Evolutionary conservation across 2,888 invertebrate genomes (phyloP).

Genomic region (Diadromus collaris): DNA sequence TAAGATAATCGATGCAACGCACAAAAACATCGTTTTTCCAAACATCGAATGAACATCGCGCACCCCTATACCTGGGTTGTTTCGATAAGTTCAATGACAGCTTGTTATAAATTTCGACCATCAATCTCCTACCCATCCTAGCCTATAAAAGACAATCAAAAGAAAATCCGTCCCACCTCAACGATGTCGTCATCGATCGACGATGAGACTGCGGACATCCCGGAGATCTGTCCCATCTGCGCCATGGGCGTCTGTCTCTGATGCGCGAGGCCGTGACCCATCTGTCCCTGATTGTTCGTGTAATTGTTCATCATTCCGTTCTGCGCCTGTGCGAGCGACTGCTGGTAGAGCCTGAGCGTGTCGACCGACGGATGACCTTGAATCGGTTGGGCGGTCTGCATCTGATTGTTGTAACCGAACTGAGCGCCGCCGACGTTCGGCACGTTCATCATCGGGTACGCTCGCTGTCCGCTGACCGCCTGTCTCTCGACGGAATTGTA

Average conservation of each 20-base stretch:
- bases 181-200: slow-evolving; percentile 59
- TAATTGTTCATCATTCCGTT: slow-evolving; percentile 55
- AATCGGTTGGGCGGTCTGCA: slow-evolving; percentile 31
- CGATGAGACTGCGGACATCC: slow-evolving; percentile 31
- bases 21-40: too few relatives aligned
- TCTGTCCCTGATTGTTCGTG: slow-evolving; percentile 22
- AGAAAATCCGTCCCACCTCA: slow-evolving; percentile 49
- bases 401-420: slow-evolving; percentile 29
- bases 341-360: slow-evolving; percentile 50
- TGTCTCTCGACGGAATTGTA: slow-evolving; percentile 74
- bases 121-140: not conserved
- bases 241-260: slow-evolving; percentile 15
- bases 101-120: too few relatives aligned
- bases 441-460: slow-evolving; percentile 27
- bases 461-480: slow-evolving; percentile 47
- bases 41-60: too few relatives aligned
- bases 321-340: slow-evolving; percentile 31
- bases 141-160: not conserved
- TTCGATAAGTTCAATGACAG: too few relatives aligned
- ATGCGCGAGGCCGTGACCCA: slow-evolving; percentile 3
- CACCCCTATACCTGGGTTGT: too few relatives aligned
- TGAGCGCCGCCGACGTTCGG: slow-evolving; percentile 5
- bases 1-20: too few relatives aligned
- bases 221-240: slow-evolving; percentile 11
- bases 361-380: slow-evolving; percentile 45